A percentile compares a stretch with the other conserved stretches of the same genome.
These are phyloP conservation scores for Drosophila parvula DNA, from an alignment of 1,140 invertebrate species.

Conservation along the genomic window DNA sequence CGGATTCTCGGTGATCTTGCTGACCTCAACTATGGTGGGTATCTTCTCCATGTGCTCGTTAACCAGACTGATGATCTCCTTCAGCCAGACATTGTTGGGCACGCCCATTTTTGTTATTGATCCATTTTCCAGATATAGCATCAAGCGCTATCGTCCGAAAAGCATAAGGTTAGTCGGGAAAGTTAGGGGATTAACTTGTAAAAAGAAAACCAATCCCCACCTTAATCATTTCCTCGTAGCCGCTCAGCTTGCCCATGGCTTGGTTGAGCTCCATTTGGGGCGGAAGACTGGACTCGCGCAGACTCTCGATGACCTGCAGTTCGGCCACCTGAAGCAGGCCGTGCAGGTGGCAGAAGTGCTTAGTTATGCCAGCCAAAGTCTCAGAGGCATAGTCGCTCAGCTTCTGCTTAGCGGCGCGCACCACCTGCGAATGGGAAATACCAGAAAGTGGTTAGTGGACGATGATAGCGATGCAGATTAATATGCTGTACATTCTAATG, in stretches of 20 bases:
- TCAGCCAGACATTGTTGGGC: constrained; percentile 39
- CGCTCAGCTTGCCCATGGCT: constrained; percentile 48
- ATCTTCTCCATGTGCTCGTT: constrained; percentile 57
- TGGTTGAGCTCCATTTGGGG: constrained; percentile 55
- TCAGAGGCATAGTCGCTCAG: constrained; percentile 61
- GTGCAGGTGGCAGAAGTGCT: constrained; percentile 66
- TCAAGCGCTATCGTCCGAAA: constrained; percentile 40
- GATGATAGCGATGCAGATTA: constrained; percentile 43
- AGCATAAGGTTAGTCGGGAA: not conserved
- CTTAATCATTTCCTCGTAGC: constrained; percentile 53
- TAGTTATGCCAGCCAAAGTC: constrained; percentile 46
- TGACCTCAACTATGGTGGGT: constrained; percentile 46
- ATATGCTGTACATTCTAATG: constrained; percentile 68
- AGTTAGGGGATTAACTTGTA: not conserved
- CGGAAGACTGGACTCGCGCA: constrained; percentile 58
- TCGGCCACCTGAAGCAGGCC: constrained; percentile 70
- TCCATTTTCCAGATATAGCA: constrained; percentile 11
- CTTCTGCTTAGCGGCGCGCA: constrained; percentile 53
- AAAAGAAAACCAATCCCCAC: constrained; percentile 25
- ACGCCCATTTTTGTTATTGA: not conserved
- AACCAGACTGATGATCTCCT: constrained; percentile 29
- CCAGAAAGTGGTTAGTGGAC: constrained; percentile 19
- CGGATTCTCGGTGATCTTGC: constrained; percentile 51
- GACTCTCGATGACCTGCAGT: constrained; percentile 49
- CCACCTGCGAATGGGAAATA: constrained; percentile 47